Conservation (phyloP, 2,888 invertebrate genomes). For the Geophilus truncorum region DNA sequence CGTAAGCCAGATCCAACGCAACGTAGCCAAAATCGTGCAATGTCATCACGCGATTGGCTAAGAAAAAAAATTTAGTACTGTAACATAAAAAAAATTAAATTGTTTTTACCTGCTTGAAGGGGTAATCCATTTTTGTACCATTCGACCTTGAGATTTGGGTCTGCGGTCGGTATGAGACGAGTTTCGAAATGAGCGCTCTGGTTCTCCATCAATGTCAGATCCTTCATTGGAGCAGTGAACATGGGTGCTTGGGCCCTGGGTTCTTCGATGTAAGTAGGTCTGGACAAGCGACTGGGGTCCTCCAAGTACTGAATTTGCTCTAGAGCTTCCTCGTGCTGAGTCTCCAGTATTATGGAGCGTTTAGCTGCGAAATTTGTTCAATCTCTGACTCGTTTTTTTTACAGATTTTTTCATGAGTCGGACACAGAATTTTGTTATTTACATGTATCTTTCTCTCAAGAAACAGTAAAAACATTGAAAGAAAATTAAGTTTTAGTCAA, state of each 20-base stretch:
- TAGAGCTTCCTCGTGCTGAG: conserved; percentile 81
- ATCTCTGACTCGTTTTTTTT: conserved; percentile 5
- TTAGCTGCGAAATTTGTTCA: conserved; percentile 50
- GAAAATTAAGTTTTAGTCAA: background rate
- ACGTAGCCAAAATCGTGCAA: conserved; percentile 99
- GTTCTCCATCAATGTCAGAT: conserved; percentile 78
- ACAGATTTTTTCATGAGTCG: background rate
- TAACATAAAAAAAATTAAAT: background rate
- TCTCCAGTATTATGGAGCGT: conserved; percentile 79
- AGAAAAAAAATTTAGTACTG: conserved; percentile 36
- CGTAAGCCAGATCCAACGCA: conserved; percentile 88
- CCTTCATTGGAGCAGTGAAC: conserved; percentile 85
- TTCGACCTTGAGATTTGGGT: conserved; percentile 84
- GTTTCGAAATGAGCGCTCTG: conserved; percentile 92
- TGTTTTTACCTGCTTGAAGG: conserved; percentile 71
- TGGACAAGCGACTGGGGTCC: conserved; percentile 68
- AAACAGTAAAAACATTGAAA: background rate
- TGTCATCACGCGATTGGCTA: conserved; percentile 62
- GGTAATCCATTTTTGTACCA: conserved; percentile 90
- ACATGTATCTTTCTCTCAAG: background rate
- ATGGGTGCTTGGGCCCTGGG: conserved; percentile 79
- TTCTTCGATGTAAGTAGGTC: conserved; percentile 70
- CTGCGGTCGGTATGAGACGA: conserved; percentile 87
- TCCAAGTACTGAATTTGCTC: conserved; percentile 75
- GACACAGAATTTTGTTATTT: background rate